Base-by-base conservation (phyloP, 2,888 invertebrate genomes). In the Apocheima hispidaria region DNA sequence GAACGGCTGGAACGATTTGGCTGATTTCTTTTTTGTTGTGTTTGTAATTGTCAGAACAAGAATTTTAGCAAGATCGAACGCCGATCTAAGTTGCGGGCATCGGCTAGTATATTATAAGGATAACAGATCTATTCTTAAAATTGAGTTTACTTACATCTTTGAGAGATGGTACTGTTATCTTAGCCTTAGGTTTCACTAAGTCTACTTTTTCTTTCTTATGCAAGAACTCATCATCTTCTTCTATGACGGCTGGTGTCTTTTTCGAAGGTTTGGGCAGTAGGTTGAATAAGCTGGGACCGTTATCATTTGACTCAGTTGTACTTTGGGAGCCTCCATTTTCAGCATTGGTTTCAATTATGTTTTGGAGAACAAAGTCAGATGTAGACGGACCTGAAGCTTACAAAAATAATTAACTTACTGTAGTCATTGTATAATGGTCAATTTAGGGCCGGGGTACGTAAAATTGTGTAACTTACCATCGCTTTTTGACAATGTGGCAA, bases 161-260 rank as follows among this genome's bases (percentile, higher is more conserved):
- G 4, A 96, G 84, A 1, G 95, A 95, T 1, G 96, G 96, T 50
- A 96, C 94, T 40, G 93, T 93, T 66, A 96, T 96, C 82, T 94
- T 94, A 0, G 95, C 94, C 57, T 94, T 91, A 66, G 88, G 91
- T 83, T 84, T 93, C 65, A 86, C 79, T 54, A 74, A 43, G 60
- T 75, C 81, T 4, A 82, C 77, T 9, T 78, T 79, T 65, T 92
- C 94, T 69, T 94, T 95, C 74, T 95, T 95, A 62, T 93, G 92
- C 12, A 95, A 75, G 71, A 94, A 94, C 67, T 95, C 95, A 79
- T 95, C 95, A 70, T 95, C 95, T 65, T 93, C 94, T 71, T 95
- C 95, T 60, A 89, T 76, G 0, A 90, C 67, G 5, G 66, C 58
- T 36, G 74, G 71, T 56, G 80, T 85, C 46, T 81, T 84, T 1